Evolutionary conservation across 2,113 vertebrate genomes (phyloP).

Genomic region (Thomomys bottae): DNA sequence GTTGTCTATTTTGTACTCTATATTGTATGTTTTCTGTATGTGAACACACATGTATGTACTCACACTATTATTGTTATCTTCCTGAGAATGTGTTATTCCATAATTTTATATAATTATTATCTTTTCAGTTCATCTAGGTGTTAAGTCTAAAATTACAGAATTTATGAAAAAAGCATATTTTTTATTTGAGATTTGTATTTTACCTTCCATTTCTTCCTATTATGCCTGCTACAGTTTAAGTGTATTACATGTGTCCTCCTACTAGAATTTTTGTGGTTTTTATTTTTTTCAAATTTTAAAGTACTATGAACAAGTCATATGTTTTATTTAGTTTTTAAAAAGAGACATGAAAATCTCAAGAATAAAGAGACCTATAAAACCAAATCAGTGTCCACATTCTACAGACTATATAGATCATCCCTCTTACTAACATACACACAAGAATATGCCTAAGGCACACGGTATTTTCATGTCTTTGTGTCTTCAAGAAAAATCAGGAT

Average conservation of each 20-base stretch:
- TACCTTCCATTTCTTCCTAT: conserved; percentile 7
- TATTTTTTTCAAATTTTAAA: background rate
- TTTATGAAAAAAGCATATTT: background rate
- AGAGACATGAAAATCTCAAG: background rate
- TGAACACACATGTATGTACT: too few species aligned
- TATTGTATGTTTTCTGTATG: background rate
- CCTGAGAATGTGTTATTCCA: conserved; percentile 8
- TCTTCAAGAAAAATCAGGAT: background rate
- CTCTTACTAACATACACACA: background rate
- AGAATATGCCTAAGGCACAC: background rate
- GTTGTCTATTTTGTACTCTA: background rate
- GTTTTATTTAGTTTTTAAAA: conserved; percentile 46
- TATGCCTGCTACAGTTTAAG: background rate
- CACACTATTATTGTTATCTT: background rate
- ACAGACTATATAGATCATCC: background rate
- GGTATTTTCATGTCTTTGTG: background rate
- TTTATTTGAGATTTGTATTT: conserved; percentile 37
- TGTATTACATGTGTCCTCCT: background rate
- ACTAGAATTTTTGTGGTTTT: background rate
- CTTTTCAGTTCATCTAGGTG: background rate
- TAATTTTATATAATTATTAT: background rate
- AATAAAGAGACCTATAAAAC: background rate
- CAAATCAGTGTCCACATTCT: background rate
- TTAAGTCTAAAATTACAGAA: conserved; percentile 23
- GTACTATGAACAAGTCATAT: background rate